Percentiles rank a stretch among this genome's conserved stretches.
Conservation (phyloP, 64 coral and sea anemone genomes). For the Stylophora pistillata region DNA sequence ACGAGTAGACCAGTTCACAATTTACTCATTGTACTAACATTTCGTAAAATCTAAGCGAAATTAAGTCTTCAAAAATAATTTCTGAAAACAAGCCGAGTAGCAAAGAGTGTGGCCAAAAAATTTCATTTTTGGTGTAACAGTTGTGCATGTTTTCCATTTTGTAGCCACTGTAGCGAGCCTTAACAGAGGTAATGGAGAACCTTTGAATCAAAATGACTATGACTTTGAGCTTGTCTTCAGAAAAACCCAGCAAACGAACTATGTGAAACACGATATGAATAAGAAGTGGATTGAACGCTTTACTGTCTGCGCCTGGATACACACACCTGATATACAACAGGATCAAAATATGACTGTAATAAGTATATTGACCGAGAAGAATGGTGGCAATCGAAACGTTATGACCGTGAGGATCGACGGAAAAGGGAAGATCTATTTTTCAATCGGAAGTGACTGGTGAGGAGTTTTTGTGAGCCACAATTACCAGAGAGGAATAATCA, state of each 20-base stretch:
- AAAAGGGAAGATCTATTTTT: not conserved
- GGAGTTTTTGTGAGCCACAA: not conserved
- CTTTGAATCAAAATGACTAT: not conserved
- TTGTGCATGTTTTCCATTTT: too few relatives aligned
- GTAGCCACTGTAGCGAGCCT: not conserved
- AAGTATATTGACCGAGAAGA: not conserved
- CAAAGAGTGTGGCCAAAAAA: too few relatives aligned
- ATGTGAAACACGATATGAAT: not conserved
- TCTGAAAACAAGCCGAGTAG: too few relatives aligned
- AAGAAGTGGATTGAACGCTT: not conserved
- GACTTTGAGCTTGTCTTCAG: constrained; percentile 15
- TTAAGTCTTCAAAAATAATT: too few relatives aligned
- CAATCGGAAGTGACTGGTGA: not conserved
- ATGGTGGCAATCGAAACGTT: not conserved
- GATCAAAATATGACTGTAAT: not conserved
- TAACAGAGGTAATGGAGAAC: too few relatives aligned
- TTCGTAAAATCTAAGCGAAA: too few relatives aligned
- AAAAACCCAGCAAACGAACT: not conserved
- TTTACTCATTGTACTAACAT: too few relatives aligned
- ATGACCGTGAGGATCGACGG: not conserved
- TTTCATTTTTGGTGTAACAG: too few relatives aligned
- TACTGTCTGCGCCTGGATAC: not conserved
- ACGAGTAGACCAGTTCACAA: too few relatives aligned
- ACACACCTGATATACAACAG: not conserved
- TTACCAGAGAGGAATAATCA: too few relatives aligned